A percentile compares a stretch with the other conserved stretches of the same genome.
Conservation (phyloP, 64 coral and sea anemone species). For the Acropora tenuis region DNA sequence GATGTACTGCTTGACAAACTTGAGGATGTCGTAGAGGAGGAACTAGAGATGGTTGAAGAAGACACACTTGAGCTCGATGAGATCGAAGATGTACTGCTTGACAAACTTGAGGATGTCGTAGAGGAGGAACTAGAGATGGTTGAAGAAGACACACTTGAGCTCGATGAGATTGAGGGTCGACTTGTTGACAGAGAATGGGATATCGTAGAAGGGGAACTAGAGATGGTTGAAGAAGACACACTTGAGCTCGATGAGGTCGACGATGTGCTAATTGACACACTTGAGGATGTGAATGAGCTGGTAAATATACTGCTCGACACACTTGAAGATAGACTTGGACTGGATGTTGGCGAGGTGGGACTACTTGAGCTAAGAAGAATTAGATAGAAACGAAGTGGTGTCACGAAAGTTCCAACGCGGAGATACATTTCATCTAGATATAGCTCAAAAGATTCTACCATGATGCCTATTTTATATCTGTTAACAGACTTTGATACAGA, state of each 20-base stretch:
- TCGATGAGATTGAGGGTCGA: neutral
- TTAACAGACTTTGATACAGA: neutral
- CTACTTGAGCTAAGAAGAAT: neutral
- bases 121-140: no score
- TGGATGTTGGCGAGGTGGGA: slow-evolving; percentile 22
- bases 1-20: neutral
- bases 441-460: neutral
- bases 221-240: slow-evolving; percentile 4
- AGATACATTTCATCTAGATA: no score
- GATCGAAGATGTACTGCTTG: no score
- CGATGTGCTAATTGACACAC: neutral
- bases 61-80: no score
- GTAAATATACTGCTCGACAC: no score
- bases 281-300: slow-evolving; percentile 14
- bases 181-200: neutral
- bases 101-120: no score
- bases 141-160: neutral
- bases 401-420: neutral
- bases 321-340: neutral
- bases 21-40: neutral
- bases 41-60: neutral
- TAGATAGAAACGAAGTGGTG: neutral
- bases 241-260: slow-evolving; percentile 10
- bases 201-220: neutral
- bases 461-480: neutral